Evolutionary conservation across 2,797 vertebrate species (phyloP), one percentile per base, ranked within the genome.

Genomic region (Enteromius mattozi): DNA sequence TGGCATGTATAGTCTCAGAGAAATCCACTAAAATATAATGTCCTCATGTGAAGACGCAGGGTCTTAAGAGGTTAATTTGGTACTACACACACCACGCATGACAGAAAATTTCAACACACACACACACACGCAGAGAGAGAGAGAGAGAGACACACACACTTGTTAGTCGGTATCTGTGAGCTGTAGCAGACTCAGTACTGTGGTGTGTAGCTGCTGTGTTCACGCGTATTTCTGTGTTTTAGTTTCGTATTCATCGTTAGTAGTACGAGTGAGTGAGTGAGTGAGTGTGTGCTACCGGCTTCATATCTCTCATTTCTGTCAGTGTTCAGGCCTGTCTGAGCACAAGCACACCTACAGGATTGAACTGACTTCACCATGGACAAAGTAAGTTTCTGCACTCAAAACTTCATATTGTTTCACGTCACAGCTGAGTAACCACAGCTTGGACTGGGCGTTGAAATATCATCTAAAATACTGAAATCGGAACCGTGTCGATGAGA

Each of bases 331-430:
- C 54, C 83, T 79, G 83, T 61, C 49, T 84, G 83, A 63, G 30
- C 30, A 76, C 45, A 66, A 76, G 63, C 68, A 81, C 19, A n/a
- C 2, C 10, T 7, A 51, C 42, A 63, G 54, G 42, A 51, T 42
- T 80, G 76, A 40, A 40, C 76, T 63, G 54, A 12, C 47, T 54
- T 47, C 69, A 88, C 42, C 37, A 89, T 89, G 88, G 88, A 89
- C 56, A 89, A 89, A 86, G 88, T 89, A 85, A 88, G 86, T 86
- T 59, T 61, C 9, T 33, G 12, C 5, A 1, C 19, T 59, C 7
- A n/a, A 24, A 40, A 45, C 51, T 35, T 9, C 0, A 27, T 65
- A 1, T 17, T 49, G 27, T 66, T 9, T 35, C n/a, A 12, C 4
- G 56, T 78, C 7, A 71, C 40, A 30, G 1, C 12, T 4, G 1